phyloP scores from a whole-genome alignment of 2,797 vertebrate species.

The Danio choprae region DNA sequence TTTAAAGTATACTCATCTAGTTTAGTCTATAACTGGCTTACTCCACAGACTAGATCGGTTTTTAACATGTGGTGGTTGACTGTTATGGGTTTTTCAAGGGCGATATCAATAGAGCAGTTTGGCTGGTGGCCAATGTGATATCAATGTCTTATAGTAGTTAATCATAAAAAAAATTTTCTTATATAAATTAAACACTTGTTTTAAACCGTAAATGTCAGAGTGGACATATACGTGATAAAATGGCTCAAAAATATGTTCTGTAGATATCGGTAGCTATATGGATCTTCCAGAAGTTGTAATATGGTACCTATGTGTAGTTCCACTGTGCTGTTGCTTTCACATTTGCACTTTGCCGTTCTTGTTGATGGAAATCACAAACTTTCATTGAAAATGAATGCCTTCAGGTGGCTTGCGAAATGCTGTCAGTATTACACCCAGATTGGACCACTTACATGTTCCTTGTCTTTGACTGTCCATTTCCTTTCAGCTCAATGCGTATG shows the following conservation, averaged over 20 bases:
- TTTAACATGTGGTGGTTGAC: neutral
- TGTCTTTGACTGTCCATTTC: slow-evolving; percentile 4
- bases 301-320: neutral
- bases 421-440: neutral
- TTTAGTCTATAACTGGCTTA: slow-evolving; percentile 1
- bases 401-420: slow-evolving; percentile 11
- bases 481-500: neutral
- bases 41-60: slow-evolving; percentile 1
- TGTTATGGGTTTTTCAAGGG: neutral
- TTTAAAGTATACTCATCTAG: slow-evolving; percentile 32
- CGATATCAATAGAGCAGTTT: neutral
- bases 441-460: slow-evolving; percentile 5
- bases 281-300: neutral
- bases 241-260: too few species aligned
- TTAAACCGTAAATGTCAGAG: neutral
- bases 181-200: neutral
- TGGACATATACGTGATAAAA: too few species aligned
- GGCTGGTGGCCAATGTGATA: neutral
- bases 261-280: neutral
- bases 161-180: neutral
- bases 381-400: slow-evolving; percentile 20
- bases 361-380: slow-evolving; percentile 3
- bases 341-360: neutral
- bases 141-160: neutral
- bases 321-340: neutral